Evolutionary conservation across 2,888 invertebrate species (phyloP), one percentile per base, ranked within the genome.

Genomic region (Monopis laevigella): DNA sequence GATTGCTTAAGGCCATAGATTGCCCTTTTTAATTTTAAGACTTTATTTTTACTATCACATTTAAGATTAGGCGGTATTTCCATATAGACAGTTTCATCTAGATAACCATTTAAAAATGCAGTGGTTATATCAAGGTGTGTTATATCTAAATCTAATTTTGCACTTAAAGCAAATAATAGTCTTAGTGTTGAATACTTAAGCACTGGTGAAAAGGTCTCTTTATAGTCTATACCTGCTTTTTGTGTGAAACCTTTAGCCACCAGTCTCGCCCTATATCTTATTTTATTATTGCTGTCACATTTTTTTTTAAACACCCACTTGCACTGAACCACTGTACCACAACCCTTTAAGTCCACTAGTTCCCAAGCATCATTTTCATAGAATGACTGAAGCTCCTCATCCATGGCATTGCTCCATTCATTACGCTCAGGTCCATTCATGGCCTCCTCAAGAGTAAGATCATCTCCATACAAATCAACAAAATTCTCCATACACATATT

Each of bases 81-180:
- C 28, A 28, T 28, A 10, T 28, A 28, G 12, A 28, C n/a, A 3
- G 4, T 32, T 32, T 41, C 44, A 10, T 28, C 4, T 10, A 24
- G 21, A 11, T 30, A 11, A 13, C 41, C 41, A 28, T 28, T 7
- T 28, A 28, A 28, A 28, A 28, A 28, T 3, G 28, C 28, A 7
- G 6, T 6, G 4, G 4, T 28, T 4, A 28, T 12, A 28, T 28
- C 28, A 10, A 4, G 4, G 12, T 4, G 3, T 11, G 10, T 12
- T 11, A 28, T 28, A 4, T 16, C 6, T 14, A 6, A 16, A 5
- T 34, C 13, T 11, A 34, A 34, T 10, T 34, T 3, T 17, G 14
- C 34, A 35, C 19, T 3, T 35, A 18, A 35, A 27, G 41, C 12
- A 12, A 30, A 27, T n/a, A 40, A 11, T 29, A 13, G 19, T 28